A percentile compares a stretch with the other conserved stretches of the same genome.
Evolutionary conservation across 2,797 vertebrate species (phyloP).

Genomic region (Hylomyscus alleni): DNA sequence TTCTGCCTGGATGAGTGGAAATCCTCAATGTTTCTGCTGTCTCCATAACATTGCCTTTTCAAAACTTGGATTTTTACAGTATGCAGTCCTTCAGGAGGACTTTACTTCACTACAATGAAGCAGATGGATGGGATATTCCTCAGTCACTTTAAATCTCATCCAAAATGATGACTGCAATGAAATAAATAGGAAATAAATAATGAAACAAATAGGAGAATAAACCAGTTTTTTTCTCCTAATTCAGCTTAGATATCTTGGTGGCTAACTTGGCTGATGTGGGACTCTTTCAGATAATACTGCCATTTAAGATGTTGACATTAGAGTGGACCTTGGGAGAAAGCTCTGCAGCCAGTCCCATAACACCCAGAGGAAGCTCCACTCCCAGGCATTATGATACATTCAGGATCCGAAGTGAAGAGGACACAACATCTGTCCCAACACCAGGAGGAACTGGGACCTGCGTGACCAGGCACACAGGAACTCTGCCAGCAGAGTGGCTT

Average conservation of each 20-base stretch:
- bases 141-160: constrained; percentile 15
- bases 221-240: not conserved
- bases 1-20: not conserved
- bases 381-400: too few species aligned
- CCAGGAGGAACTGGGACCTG: too few species aligned
- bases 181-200: constrained; percentile 19
- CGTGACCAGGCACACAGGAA: too few species aligned
- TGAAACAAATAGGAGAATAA: constrained; percentile 38
- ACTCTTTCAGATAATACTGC: not conserved
- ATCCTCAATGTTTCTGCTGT: not conserved
- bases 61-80: not conserved
- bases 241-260: not conserved
- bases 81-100: not conserved
- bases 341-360: too few species aligned
- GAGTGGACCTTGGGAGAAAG: too few species aligned
- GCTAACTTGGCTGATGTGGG: not conserved
- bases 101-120: not conserved
- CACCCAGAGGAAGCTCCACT: too few species aligned
- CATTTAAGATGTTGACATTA: constrained; percentile 21
- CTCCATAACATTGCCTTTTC: not conserved
- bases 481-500: too few species aligned
- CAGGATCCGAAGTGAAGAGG: too few species aligned
- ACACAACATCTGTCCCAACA: too few species aligned
- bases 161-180: constrained; percentile 42
- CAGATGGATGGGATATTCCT: not conserved